Base-by-base conservation (phyloP, 1,140 invertebrate genomes). In the Idris sp. region DNA sequence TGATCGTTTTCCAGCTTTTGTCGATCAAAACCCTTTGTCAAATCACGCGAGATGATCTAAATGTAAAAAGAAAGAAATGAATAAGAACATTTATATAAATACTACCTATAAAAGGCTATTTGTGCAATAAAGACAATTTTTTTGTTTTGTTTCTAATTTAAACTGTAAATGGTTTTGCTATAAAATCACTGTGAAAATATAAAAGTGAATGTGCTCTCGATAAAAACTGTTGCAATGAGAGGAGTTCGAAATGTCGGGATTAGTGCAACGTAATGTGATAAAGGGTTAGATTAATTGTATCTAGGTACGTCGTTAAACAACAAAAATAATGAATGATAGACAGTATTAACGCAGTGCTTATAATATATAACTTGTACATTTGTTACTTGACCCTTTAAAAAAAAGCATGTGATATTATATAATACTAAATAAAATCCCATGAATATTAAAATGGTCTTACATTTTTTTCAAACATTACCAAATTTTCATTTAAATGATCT, bases 281-380 rank as follows among this genome's bases (percentile, higher is more conserved):
- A 71, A 71, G 67, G 48, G 48, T 71, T 61, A 61, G 28, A 49
- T 54, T 35, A 46, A 3, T 69, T 33, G 36, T 30, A 69, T 25
- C 10, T 44, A 59, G 35, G 36, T 58, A 61, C 46, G 14, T 19
- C 18, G 31, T 54, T 61, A 6, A 61, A 51, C 7, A 41, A 30
- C n/a, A n/a, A 1, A 56, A 44, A 41, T 10, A 43, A 33, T 49
- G 58, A 28, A 56, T 33, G 19, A 54, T 72, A 64, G 58, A 62
- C 68, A 72, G 68, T 72, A 72, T 72, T 64, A 61, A 62, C 7
- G 49, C 43, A 72, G 36, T 64, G 68, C 68, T 72, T 62, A 40
- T 30, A 15, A 58, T 58, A 26, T 40, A 48, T 58, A 69, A 58
- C 43, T 71, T 72, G 25, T 56, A 58, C 26, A 33, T 58, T 72